Conservation (phyloP, 2,888 invertebrate genomes). For the Drosophila kanekoi region DNA sequence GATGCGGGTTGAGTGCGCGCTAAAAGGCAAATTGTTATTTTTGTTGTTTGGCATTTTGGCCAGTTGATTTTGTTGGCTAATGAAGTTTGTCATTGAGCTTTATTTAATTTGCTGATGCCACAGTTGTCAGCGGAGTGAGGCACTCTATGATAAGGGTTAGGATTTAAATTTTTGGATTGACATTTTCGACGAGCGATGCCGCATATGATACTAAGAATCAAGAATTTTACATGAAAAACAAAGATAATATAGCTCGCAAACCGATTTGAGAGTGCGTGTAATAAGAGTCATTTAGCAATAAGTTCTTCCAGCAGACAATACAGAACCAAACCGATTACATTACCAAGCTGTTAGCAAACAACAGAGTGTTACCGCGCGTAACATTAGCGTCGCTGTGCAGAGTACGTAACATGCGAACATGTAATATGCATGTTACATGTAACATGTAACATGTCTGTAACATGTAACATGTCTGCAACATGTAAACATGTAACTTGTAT, state of each 20-base stretch:
- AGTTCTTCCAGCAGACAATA: too few relatives aligned
- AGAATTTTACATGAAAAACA: too few relatives aligned
- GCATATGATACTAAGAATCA: too few relatives aligned
- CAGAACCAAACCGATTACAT: neutral
- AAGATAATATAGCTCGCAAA: too few relatives aligned
- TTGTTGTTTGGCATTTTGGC: slow-evolving; percentile 63
- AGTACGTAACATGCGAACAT: too few relatives aligned
- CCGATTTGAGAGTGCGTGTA: too few relatives aligned
- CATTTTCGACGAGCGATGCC: slow-evolving; percentile 18
- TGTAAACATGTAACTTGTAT: too few relatives aligned
- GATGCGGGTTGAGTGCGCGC: slow-evolving; percentile 3
- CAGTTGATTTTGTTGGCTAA: slow-evolving; percentile 78
- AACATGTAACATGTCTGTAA: too few relatives aligned
- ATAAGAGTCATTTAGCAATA: too few relatives aligned
- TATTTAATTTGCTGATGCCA: slow-evolving; percentile 72
- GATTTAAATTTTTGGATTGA: slow-evolving; percentile 19
- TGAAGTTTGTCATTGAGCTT: slow-evolving; percentile 82
- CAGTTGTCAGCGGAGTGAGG: neutral
- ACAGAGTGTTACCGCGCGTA: neutral
- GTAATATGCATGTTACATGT: too few relatives aligned
- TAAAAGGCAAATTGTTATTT: slow-evolving; percentile 74
- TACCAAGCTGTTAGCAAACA: neutral
- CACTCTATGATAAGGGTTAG: slow-evolving; percentile 34
- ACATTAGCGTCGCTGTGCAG: too few relatives aligned
- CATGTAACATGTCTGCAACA: too few relatives aligned